These are phyloP conservation scores for Tachina grossa DNA, from an alignment of 2,888 invertebrate genomes.

Conservation along the genomic window DNA sequence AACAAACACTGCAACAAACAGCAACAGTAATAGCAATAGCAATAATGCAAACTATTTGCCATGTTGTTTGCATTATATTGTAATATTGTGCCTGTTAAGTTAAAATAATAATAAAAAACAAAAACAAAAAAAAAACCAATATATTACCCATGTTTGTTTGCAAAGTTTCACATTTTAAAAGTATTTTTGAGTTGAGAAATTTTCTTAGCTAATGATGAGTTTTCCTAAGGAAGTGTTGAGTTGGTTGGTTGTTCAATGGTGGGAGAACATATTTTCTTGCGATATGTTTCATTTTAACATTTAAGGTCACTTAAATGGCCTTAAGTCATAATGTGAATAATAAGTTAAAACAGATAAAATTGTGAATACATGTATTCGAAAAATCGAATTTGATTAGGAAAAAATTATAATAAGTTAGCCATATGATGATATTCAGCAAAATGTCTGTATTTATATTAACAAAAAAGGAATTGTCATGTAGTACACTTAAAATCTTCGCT, in stretches of 20 bases:
- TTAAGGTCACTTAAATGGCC: conserved; percentile 66
- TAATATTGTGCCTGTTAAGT: conserved; percentile 40
- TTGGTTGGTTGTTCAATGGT: conserved; percentile 16
- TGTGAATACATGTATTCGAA: not conserved
- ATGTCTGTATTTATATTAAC: too few species aligned
- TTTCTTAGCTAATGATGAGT: conserved; percentile 31
- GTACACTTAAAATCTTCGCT: too few species aligned
- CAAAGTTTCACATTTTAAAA: conserved; percentile 48
- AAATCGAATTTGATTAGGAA: conserved; percentile 13
- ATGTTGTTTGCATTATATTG: conserved; percentile 50
- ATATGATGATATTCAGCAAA: too few species aligned
- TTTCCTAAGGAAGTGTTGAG: conserved; percentile 57
- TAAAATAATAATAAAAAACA: not conserved
- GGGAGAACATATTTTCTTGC: conserved; percentile 49
- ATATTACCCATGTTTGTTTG: conserved; percentile 47
- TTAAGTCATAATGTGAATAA: conserved; percentile 58
- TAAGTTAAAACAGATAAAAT: conserved; percentile 26
- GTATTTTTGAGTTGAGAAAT: conserved; percentile 46
- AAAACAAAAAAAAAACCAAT: not conserved
- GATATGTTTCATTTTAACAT: conserved; percentile 61
- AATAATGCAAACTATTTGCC: conserved; percentile 54
- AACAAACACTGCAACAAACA: conserved; percentile 18
- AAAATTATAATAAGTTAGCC: not conserved
- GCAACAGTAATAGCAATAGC: conserved; percentile 23
- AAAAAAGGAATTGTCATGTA: too few species aligned